phyloP scores from a whole-genome alignment of 2,888 invertebrate species.

The Drosophila affinis region DNA sequence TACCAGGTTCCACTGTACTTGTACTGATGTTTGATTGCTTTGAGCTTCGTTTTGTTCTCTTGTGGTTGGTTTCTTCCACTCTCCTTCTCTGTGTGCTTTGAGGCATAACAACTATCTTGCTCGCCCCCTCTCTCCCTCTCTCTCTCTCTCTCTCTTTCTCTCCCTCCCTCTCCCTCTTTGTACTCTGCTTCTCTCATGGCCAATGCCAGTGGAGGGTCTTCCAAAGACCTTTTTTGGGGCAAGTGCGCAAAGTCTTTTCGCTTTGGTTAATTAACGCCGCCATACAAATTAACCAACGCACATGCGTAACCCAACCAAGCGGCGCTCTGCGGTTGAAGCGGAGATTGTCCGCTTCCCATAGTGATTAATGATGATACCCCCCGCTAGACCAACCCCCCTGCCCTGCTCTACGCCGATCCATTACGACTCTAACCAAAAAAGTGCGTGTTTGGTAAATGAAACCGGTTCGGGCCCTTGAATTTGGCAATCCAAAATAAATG shows the following conservation, averaged over 20 bases:
- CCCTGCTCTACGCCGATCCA: constrained; percentile 19
- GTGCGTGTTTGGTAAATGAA: constrained; percentile 42
- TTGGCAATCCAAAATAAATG: constrained; percentile 43
- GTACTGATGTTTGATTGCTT: constrained; percentile 39
- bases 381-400: not conserved
- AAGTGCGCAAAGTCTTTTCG: constrained; percentile 53
- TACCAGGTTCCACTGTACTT: not conserved
- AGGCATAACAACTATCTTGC: constrained; percentile 49
- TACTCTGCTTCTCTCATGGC: constrained; percentile 49
- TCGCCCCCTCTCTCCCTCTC: not conserved
- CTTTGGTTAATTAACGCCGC: constrained; percentile 65
- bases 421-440: constrained; percentile 41
- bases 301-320: constrained; percentile 62
- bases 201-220: not conserved
- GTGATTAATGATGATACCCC: constrained; percentile 61
- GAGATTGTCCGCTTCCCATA: constrained; percentile 34
- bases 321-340: not conserved
- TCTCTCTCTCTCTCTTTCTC: constrained; percentile 19
- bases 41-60: constrained; percentile 32
- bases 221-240: constrained; percentile 24
- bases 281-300: constrained; percentile 75
- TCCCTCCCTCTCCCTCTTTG: constrained; percentile 19
- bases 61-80: constrained; percentile 19
- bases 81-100: constrained; percentile 14
- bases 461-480: constrained; percentile 60